phyloP scores from a whole-genome alignment of 2,888 invertebrate species.

The Emmelina monodactyla region DNA sequence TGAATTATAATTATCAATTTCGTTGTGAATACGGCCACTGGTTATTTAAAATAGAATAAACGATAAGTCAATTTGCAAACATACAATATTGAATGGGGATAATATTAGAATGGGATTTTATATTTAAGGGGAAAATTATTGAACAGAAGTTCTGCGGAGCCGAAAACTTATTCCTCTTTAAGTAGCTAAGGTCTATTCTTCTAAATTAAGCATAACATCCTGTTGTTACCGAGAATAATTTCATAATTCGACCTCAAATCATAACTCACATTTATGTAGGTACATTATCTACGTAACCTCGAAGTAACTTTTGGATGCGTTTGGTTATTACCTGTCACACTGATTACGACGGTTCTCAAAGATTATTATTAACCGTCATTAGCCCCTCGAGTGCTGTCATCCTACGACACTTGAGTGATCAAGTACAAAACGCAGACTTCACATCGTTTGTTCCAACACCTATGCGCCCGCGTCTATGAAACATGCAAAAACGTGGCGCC shows the following conservation, averaged over 20 bases:
- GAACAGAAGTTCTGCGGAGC: no score
- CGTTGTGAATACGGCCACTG: conserved; percentile 29
- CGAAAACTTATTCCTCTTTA: no score
- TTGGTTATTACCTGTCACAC: background rate
- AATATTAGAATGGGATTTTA: no score
- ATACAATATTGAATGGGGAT: no score
- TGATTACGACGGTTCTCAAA: background rate
- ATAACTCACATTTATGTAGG: background rate
- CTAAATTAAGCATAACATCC: no score
- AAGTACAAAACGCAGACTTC: conserved; percentile 55
- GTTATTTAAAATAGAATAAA: no score
- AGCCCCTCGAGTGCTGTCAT: conserved; percentile 21
- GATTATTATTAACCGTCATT: conserved; percentile 16
- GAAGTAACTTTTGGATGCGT: no score
- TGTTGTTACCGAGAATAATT: no score
- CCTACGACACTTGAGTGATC: conserved; percentile 29
- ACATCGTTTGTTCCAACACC: conserved; percentile 57
- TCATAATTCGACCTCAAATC: conserved; percentile 14
- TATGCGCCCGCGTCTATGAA: conserved; percentile 29
- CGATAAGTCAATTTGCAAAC: no score
- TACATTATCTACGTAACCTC: no score
- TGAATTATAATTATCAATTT: conserved; percentile 29
- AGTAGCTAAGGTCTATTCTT: no score
- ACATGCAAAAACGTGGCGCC: conserved; percentile 55
- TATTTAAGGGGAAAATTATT: no score